phyloP scores from a whole-genome alignment of 1,140 invertebrate species.

The Drosophila ercepeae region DNA sequence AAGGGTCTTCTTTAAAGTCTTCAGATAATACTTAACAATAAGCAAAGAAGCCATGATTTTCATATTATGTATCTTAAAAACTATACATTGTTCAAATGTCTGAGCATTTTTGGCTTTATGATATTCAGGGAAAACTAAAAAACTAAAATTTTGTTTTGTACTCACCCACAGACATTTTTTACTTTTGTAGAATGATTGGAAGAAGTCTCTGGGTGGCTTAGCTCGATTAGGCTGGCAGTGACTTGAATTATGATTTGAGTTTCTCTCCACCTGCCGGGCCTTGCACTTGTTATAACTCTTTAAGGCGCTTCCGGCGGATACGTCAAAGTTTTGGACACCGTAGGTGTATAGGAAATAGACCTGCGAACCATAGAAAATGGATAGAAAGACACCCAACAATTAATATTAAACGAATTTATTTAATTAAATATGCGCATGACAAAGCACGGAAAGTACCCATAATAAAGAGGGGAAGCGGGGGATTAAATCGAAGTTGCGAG shows the following conservation, averaged over 20 bases:
- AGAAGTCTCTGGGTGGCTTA: conserved; percentile 7
- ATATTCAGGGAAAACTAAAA: no score
- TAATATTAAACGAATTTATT: conserved; percentile 58
- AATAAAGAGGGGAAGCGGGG: conserved; percentile 23
- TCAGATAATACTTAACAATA: conserved; percentile 3
- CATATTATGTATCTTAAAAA: no score
- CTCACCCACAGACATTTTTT: conserved; percentile 67
- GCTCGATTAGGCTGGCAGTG: not conserved
- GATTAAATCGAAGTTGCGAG: conserved; percentile 75
- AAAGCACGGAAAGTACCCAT: conserved; percentile 48
- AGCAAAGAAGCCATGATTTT: no score
- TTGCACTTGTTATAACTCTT: conserved; percentile 71
- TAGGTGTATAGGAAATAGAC: conserved; percentile 31
- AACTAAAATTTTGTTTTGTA: conserved; percentile 19
- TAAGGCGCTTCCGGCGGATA: conserved; percentile 77
- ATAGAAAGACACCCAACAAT: conserved; percentile 62
- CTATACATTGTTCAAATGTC: no score
- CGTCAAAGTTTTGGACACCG: conserved; percentile 71
- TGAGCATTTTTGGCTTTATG: no score
- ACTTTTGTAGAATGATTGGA: conserved; percentile 13
- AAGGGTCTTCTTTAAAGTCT: not conserved
- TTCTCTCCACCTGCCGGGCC: conserved; percentile 39
- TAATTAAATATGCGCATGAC: conserved; percentile 74
- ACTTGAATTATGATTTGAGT: conserved; percentile 26
- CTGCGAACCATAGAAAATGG: conserved; percentile 72